phyloP scores from a whole-genome alignment of 2,113 vertebrate species.

The Indicator maculatus region DNA sequence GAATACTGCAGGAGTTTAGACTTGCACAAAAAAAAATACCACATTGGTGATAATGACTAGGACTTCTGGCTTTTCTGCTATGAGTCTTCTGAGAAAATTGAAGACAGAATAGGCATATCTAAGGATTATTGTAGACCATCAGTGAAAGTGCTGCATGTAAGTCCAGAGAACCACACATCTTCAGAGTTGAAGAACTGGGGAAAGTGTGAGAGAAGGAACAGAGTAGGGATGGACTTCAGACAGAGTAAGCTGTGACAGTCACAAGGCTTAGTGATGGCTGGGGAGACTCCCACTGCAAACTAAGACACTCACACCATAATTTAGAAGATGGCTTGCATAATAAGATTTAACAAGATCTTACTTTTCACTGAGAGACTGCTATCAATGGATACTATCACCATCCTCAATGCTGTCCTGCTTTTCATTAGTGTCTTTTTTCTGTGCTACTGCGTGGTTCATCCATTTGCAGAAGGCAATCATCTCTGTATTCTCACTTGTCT shows the following conservation, averaged over 20 bases:
- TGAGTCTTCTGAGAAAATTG: background rate
- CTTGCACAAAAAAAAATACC: background rate
- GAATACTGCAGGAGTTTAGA: background rate
- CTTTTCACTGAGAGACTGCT: background rate
- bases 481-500: background rate
- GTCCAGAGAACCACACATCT: background rate
- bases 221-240: background rate
- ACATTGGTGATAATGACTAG: background rate
- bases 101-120: background rate
- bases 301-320: background rate
- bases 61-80: background rate
- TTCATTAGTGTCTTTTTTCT: background rate
- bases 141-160: background rate
- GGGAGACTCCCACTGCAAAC: background rate
- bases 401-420: background rate
- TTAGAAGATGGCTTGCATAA: background rate
- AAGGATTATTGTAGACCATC: background rate
- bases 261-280: background rate
- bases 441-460: background rate
- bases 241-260: background rate
- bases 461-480: background rate
- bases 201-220: background rate
- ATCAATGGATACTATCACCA: background rate
- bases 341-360: background rate
- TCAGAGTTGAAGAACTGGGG: background rate